Evolutionary conservation across 2,797 vertebrate species (phyloP), one percentile per base, ranked within the genome.

Genomic region (Sebastes oblongus): DNA sequence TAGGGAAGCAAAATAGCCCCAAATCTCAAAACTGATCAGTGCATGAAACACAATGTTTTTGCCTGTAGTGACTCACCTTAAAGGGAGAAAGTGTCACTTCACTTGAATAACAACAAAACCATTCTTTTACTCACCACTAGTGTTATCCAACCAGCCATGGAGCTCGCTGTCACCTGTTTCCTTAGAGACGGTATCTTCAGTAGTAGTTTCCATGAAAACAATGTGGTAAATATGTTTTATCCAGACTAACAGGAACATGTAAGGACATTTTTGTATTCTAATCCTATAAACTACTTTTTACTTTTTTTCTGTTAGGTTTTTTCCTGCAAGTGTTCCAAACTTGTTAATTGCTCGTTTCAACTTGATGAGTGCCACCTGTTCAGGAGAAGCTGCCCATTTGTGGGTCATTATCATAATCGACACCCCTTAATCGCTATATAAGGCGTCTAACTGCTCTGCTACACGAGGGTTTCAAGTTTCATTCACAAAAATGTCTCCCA

Each of bases 321-420:
- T 4, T 24, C 2, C 2, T 30, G 8, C 0, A 0, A 54, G 10
- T 8, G 55, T 11, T 61, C 7, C 14, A 24, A 8, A 67, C 59
- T 20, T 30, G 20, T 22, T 39, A 80, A 67, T 68, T 8, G 10
- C 42, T 14, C 0, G 1, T 68, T 56, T 60, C 52, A 29, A 22
- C 52, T n/a, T 69, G 42, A 79, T 52, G 65, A 70, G 69, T 6
- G 24, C 34, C 54, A 73, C 77, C 64, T 66, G 68, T 30, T 61
- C 16, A 16, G 12, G 27, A 76, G 50, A 25, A 30, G n/a, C 25
- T 20, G n/a, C 24, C 34, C 12, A 36, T 42, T 32, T 20, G 3
- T 22, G 25, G 39, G 5, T 30, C 30, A 27, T 67, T 64, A 16
- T 50, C 67, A 25, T 76, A 66, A 75, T 24, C 30, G 5, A 29